A percentile compares a stretch with the other conserved stretches of the same genome.
Conservation (phyloP, 2,113 vertebrate species). For the Herpetotheres cachinnans region DNA sequence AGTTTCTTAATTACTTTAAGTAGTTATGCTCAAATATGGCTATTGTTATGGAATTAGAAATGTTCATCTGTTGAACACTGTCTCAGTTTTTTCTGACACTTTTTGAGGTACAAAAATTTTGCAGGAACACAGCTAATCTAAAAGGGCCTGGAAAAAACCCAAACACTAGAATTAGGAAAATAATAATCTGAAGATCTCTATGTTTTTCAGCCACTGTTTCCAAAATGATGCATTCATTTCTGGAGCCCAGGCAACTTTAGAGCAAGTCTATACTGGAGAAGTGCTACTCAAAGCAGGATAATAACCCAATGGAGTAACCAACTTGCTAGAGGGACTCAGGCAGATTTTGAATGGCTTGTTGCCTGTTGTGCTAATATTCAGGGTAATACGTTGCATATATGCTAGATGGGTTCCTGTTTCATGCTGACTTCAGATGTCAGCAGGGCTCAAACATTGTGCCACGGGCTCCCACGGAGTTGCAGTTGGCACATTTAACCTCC, state of each 20-base stretch:
- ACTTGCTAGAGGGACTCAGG: neutral
- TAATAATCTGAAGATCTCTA: neutral
- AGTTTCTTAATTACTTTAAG: neutral
- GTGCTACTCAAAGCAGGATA: no score
- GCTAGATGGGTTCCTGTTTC: neutral
- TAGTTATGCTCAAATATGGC: neutral
- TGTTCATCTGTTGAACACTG: neutral
- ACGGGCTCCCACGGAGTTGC: neutral
- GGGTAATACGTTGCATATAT: accelerated
- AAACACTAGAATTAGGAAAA: neutral
- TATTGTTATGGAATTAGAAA: neutral
- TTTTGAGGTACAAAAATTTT: neutral
- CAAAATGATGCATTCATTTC: neutral
- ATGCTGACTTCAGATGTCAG: neutral
- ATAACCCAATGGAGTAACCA: neutral
- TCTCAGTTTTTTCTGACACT: neutral
- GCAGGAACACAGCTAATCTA: neutral
- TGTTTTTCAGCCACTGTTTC: neutral
- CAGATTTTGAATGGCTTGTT: neutral
- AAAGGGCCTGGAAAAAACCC: accelerated
- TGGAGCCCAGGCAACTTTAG: neutral
- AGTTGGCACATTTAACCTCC: neutral
- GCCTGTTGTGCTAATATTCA: neutral
- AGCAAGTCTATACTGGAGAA: neutral
- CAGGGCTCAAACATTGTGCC: neutral